Percentiles rank a stretch among this genome's conserved stretches.
Conservation (phyloP, 2,888 invertebrate species). For the Lasioglossum malachurum region DNA sequence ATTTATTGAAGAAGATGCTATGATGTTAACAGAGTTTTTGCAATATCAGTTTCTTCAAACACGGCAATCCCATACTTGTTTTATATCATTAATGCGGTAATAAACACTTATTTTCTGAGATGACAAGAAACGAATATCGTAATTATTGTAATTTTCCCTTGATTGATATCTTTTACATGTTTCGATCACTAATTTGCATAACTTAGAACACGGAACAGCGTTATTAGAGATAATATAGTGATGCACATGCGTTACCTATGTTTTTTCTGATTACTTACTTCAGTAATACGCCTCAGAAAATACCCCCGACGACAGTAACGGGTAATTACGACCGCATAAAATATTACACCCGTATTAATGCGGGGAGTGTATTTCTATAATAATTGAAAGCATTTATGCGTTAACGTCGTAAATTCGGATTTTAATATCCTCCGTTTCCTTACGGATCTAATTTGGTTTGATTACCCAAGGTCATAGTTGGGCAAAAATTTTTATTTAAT, state of each 20-base stretch:
- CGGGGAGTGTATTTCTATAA: slow-evolving; percentile 45
- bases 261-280: slow-evolving; percentile 39
- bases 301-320: slow-evolving; percentile 61
- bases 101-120: neutral
- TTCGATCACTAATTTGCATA: slow-evolving; percentile 37
- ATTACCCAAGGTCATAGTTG: too few relatives aligned
- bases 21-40: neutral
- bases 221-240: slow-evolving; percentile 44
- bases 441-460: slow-evolving; percentile 42
- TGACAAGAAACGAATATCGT: neutral
- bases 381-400: slow-evolving; percentile 63
- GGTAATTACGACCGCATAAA: slow-evolving; percentile 62
- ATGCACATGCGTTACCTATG: slow-evolving; percentile 27
- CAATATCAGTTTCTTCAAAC: too few relatives aligned
- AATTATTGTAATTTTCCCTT: neutral
- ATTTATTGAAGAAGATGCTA: neutral
- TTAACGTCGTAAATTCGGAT: slow-evolving; percentile 58
- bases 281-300: slow-evolving; percentile 44
- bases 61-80: too few relatives aligned
- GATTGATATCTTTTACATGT: neutral
- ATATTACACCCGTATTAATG: slow-evolving; percentile 61
- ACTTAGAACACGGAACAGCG: slow-evolving; percentile 39
- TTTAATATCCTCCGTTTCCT: slow-evolving; percentile 46
- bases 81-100: neutral
- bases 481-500: too few relatives aligned